Base-by-base conservation (phyloP, 2,888 invertebrate species). In the Craniophora ligustri region DNA sequence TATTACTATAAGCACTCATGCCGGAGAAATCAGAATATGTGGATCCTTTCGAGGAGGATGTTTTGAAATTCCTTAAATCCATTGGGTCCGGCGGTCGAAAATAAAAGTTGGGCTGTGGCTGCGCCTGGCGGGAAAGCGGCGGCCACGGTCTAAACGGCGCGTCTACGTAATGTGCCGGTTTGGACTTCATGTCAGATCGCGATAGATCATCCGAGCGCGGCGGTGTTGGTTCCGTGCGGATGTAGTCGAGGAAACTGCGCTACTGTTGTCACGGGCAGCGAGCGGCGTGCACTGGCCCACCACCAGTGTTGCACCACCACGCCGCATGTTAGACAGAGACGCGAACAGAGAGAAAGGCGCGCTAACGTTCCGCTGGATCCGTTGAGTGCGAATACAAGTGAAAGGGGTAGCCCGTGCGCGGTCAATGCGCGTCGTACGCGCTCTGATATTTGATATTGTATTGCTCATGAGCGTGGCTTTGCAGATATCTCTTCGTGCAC, bases 151-250 rank as follows among this genome's bases (percentile, higher is more conserved):
- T 94, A 77, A 92, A 92, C 82, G 92, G 91, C 74, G 89, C 85
- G 77, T 93, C 93, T 64, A 88, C 82, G 85, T 89, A 90, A 72
- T 92, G 95, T 79, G 89, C 88, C 78, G 91, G 94, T 87, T 94
- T 95, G 82, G 95, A 95, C 93, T 95, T 95, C 85, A 96, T 94
- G 84, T 95, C 76, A 94, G 89, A 87, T 95, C 95, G 80, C 95
- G 86, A 81, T 82, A 81, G 83, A 78, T 82, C 90, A 91, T 88
- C 87, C 86, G 86, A 86, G 81, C 89, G 87, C 87, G 78, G 81
- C 81, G 84, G 72, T 75, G 78, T 82, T 85, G 83, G 87, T 87
- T 84, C 89, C 89, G 91, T 91, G 91, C 89, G 91, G 89, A 88
- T 88, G 84, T 88, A 80, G 78, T 83, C 86, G 87, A 88, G 86